Conservation (phyloP, 2,797 vertebrate genomes). For the Neopelma chrysocephalum region DNA sequence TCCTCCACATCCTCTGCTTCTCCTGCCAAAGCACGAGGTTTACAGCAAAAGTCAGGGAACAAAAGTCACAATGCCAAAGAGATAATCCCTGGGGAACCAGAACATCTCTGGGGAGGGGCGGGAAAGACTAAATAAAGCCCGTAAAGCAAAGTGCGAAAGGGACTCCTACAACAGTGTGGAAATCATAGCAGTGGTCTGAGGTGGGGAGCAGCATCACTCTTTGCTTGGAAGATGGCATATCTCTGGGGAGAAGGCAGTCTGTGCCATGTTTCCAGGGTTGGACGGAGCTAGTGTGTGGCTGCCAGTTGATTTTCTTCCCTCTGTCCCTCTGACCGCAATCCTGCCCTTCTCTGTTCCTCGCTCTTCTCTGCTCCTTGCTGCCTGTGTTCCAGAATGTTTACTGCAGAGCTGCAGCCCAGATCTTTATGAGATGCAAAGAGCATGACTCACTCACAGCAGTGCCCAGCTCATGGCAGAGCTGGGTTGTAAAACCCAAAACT, state of each 20-base stretch:
- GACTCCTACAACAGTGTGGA: neutral
- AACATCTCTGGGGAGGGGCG: rapidly evolving
- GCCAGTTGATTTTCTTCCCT: neutral
- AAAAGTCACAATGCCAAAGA: too few species aligned
- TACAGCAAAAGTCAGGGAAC: neutral
- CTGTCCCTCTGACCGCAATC: neutral
- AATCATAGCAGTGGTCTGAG: rapidly evolving
- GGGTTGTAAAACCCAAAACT: neutral
- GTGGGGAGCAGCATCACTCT: rapidly evolving
- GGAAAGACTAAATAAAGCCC: neutral
- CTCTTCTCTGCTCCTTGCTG: neutral
- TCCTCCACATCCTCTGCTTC: neutral
- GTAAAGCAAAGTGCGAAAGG: rapidly evolving
- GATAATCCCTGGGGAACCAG: neutral
- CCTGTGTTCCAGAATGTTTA: neutral
- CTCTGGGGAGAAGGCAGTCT: neutral
- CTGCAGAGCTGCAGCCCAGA: neutral
- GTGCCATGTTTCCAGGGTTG: rapidly evolving
- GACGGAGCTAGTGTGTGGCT: rapidly evolving
- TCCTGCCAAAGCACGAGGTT: rapidly evolving
- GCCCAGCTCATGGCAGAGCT: neutral
- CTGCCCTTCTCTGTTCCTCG: neutral
- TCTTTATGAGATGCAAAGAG: neutral
- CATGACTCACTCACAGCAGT: neutral
- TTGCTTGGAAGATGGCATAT: rapidly evolving